These are phyloP conservation scores for Zoanthus sociatus DNA, from an alignment of 92 coral and sea anemone species.

Conservation along the genomic window DNA sequence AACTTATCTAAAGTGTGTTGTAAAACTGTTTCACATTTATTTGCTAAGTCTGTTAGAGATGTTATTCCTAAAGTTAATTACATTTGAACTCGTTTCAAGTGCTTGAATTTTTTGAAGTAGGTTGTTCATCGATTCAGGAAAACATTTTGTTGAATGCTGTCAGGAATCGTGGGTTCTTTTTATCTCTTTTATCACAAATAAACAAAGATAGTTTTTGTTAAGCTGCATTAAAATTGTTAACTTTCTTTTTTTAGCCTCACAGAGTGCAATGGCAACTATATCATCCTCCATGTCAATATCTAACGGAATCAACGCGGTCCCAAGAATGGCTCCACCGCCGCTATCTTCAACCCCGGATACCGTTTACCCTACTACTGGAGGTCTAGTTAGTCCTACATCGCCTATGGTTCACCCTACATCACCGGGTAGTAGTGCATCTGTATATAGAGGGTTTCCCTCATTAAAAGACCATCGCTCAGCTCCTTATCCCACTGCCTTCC, in stretches of 20 bases:
- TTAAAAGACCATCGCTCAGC: constrained; percentile 69
- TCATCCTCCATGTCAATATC: constrained; percentile 24
- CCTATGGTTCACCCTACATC: constrained; percentile 73
- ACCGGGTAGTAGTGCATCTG: constrained; percentile 65
- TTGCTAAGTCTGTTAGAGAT: no score
- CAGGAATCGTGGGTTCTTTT: no score
- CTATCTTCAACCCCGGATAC: constrained; percentile 65
- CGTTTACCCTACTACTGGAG: constrained; percentile 63
- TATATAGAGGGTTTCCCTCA: constrained; percentile 67
- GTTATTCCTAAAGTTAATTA: no score
- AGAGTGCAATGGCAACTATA: constrained; percentile 29
- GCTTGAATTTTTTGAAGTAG: no score
- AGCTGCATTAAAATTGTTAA: not conserved
- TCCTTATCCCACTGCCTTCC: constrained; percentile 69
- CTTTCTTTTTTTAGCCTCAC: constrained; percentile 13
- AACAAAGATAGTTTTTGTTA: no score
- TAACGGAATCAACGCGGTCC: constrained; percentile 28
- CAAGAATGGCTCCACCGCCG: constrained; percentile 47
- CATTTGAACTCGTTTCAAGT: no score
- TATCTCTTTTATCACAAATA: no score
- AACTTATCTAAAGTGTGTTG: no score
- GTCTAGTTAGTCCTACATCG: constrained; percentile 61
- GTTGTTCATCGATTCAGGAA: no score
- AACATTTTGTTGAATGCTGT: no score
- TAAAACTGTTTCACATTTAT: no score